A percentile compares a stretch with the other conserved stretches of the same genome.
These are phyloP conservation scores for Cephus rjabovi DNA, from an alignment of 2,888 invertebrate genomes.

Conservation along the genomic window DNA sequence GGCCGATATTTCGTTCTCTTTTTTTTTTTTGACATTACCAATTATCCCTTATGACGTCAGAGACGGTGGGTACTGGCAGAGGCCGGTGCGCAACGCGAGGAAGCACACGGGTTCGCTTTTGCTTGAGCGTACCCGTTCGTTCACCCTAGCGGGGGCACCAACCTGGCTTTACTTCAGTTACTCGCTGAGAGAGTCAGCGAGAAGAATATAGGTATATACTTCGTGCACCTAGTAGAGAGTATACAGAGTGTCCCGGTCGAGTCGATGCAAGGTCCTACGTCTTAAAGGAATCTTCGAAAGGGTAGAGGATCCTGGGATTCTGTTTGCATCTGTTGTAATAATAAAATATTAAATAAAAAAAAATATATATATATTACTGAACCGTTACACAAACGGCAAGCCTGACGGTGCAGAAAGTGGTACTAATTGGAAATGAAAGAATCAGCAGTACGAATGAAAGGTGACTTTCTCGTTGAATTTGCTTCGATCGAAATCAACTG, in stretches of 20 bases:
- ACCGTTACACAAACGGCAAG: background rate
- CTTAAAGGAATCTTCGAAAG: background rate
- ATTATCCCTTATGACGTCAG: conserved; percentile 37
- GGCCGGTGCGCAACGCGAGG: conserved; percentile 34
- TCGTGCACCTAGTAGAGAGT: conserved; percentile 51
- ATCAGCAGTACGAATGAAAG: background rate
- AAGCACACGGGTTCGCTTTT: conserved; percentile 61
- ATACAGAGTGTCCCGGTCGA: conserved; percentile 56
- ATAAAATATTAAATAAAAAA: background rate
- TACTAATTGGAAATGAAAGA: background rate
- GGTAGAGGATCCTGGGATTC: background rate
- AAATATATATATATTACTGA: background rate
- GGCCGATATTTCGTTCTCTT: background rate
- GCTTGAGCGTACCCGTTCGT: conserved; percentile 63
- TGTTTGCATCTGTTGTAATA: too few relatives aligned
- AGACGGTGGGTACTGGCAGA: conserved; percentile 29
- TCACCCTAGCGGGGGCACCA: conserved; percentile 67
- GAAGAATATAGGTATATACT: conserved; percentile 17
- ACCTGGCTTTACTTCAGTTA: conserved; percentile 66
- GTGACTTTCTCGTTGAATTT: background rate
- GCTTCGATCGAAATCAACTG: background rate
- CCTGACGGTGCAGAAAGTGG: background rate
- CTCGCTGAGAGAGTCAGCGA: conserved; percentile 51
- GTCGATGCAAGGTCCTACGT: conserved; percentile 41
- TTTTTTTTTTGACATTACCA: conserved; percentile 14